phyloP scores from a whole-genome alignment of 2,113 vertebrate species.

The Colossoma macropomum region DNA sequence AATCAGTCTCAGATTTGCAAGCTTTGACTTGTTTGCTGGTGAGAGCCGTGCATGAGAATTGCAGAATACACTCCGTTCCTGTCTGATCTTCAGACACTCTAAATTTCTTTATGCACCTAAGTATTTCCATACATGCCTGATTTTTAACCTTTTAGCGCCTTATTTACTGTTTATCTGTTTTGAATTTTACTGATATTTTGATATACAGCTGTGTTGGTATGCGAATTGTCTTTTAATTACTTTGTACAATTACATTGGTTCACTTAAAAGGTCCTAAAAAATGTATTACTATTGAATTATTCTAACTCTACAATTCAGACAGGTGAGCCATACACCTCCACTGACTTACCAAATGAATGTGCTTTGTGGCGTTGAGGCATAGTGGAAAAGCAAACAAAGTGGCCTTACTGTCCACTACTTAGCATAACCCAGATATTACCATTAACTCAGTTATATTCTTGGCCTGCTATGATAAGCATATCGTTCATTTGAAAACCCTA shows the following conservation, averaged over 20 bases:
- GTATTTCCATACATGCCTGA: not conserved
- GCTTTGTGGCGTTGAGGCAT: not conserved
- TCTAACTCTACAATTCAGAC: not conserved
- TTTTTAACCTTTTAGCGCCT: not conserved
- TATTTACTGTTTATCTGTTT: not conserved
- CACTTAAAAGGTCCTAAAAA: not conserved
- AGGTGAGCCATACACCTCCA: not conserved
- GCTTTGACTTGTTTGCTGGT: conserved; percentile 49
- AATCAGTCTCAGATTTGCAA: conserved; percentile 47
- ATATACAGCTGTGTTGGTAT: not conserved
- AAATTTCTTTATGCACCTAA: not conserved
- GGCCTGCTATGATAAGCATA: not conserved
- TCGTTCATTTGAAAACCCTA: not conserved
- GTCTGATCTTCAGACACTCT: not conserved
- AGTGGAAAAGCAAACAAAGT: not conserved
- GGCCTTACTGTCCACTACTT: not conserved
- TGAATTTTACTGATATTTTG: not conserved
- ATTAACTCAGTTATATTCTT: not conserved
- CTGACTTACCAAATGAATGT: not conserved
- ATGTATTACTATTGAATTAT: not conserved
- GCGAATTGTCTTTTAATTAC: not conserved
- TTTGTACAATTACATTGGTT: not conserved
- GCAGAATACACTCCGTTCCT: conserved; percentile 10
- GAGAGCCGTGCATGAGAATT: conserved; percentile 17
- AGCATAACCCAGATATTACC: not conserved